Conservation (phyloP, 2,888 invertebrate species). For the Chymomyza caudatula region DNA sequence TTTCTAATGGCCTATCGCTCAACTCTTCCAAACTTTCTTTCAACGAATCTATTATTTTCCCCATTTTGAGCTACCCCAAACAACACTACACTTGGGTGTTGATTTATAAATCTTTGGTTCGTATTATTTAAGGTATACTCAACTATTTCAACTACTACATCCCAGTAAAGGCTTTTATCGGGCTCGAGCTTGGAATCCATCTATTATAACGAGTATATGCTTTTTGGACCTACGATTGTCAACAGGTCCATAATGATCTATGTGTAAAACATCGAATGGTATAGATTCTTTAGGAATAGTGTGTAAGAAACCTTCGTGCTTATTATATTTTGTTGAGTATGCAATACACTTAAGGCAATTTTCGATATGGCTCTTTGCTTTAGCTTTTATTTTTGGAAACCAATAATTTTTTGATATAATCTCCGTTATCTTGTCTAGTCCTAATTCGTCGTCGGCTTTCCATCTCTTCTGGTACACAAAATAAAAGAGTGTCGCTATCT, state of each 20-base stretch:
- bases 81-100: too few relatives aligned
- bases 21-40: too few relatives aligned
- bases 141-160: too few relatives aligned
- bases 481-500: conserved; percentile 2
- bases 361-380: conserved; percentile 5
- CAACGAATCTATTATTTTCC: too few relatives aligned
- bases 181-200: conserved; percentile 74
- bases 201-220: conserved; percentile 69
- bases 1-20: too few relatives aligned
- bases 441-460: conserved; percentile 26
- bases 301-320: neutral
- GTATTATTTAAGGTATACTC: too few relatives aligned
- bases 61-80: too few relatives aligned
- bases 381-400: conserved; percentile 76
- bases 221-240: conserved; percentile 54
- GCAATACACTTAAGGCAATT: conserved; percentile 17
- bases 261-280: conserved; percentile 9
- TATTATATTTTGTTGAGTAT: conserved; percentile 5
- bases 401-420: conserved; percentile 61
- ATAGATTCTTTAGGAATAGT: neutral
- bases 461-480: conserved; percentile 27
- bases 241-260: conserved; percentile 77
- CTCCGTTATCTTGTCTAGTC: too few relatives aligned
- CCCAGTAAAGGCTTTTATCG: too few relatives aligned
- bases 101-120: neutral